phyloP scores from a whole-genome alignment of 2,888 invertebrate species.

The Neria commutata region DNA sequence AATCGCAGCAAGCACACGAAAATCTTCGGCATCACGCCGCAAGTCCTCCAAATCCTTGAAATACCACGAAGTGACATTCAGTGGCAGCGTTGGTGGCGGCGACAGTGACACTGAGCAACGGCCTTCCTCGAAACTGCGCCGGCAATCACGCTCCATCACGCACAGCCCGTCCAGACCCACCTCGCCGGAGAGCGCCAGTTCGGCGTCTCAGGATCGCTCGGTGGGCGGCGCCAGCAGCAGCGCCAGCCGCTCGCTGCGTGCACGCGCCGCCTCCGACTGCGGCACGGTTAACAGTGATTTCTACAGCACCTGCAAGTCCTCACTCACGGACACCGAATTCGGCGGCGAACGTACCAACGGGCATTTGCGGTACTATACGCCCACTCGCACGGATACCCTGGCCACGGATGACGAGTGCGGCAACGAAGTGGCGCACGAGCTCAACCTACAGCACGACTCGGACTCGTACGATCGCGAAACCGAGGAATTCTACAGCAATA shows the following conservation, averaged over 20 bases:
- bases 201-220: slow-evolving; percentile 41
- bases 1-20: neutral
- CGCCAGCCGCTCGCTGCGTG: slow-evolving; percentile 35
- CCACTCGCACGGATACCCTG: slow-evolving; percentile 43
- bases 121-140: slow-evolving; percentile 3
- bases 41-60: slow-evolving; percentile 47
- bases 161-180: slow-evolving; percentile 39
- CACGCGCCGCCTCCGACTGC: slow-evolving; percentile 32
- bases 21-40: slow-evolving; percentile 30
- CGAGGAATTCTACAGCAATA: slow-evolving; percentile 58
- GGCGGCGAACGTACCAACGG: slow-evolving; percentile 13
- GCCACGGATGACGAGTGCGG: slow-evolving; percentile 43
- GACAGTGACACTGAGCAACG: slow-evolving; percentile 38
- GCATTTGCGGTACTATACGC: slow-evolving; percentile 16
- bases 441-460: slow-evolving; percentile 38
- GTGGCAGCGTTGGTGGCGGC: slow-evolving; percentile 52
- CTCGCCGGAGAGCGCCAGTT: slow-evolving; percentile 38
- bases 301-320: slow-evolving; percentile 13
- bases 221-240: slow-evolving; percentile 31
- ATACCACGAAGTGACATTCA: slow-evolving; percentile 54
- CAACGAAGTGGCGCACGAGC: neutral
- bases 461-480: slow-evolving; percentile 55
- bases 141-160: slow-evolving; percentile 3
- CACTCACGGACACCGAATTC: slow-evolving; percentile 27
- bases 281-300: slow-evolving; percentile 32